Percentiles rank a stretch among this genome's conserved stretches.
phyloP scores from a whole-genome alignment of 2,888 invertebrate genomes.

The Lampropteryx suffumata region DNA sequence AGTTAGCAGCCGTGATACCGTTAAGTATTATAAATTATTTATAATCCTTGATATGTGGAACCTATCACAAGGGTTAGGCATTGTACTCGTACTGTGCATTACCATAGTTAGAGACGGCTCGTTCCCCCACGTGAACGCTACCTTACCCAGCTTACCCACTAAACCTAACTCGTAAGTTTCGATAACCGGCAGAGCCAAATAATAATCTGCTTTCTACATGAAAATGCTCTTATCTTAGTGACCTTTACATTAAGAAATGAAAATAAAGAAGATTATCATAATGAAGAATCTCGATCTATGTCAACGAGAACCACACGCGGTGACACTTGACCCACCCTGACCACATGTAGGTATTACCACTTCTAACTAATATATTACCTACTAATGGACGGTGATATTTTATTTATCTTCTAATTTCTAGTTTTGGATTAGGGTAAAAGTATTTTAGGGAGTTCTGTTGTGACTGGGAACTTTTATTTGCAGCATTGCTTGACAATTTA shows the following conservation, averaged over 20 bases:
- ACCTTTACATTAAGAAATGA: constrained; percentile 33
- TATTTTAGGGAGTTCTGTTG: too few species aligned
- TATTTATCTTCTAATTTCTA: too few species aligned
- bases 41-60: too few species aligned
- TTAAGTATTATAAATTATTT: too few species aligned
- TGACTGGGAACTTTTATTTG: too few species aligned
- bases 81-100: too few species aligned
- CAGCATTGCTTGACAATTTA: too few species aligned
- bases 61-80: too few species aligned
- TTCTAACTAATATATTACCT: constrained; percentile 23
- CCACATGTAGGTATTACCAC: constrained; percentile 38
- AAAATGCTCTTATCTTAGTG: background rate
- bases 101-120: too few species aligned
- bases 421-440: too few species aligned
- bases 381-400: background rate
- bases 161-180: background rate
- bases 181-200: background rate
- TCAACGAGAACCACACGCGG: constrained; percentile 44
- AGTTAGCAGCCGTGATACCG: too few species aligned
- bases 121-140: too few species aligned
- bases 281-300: constrained; percentile 46
- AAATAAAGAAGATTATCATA: constrained; percentile 35
- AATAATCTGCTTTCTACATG: background rate
- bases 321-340: constrained; percentile 43
- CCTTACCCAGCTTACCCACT: background rate